Evolutionary conservation across 2,113 vertebrate species (phyloP).

Genomic region (Ammodytes marinus): DNA sequence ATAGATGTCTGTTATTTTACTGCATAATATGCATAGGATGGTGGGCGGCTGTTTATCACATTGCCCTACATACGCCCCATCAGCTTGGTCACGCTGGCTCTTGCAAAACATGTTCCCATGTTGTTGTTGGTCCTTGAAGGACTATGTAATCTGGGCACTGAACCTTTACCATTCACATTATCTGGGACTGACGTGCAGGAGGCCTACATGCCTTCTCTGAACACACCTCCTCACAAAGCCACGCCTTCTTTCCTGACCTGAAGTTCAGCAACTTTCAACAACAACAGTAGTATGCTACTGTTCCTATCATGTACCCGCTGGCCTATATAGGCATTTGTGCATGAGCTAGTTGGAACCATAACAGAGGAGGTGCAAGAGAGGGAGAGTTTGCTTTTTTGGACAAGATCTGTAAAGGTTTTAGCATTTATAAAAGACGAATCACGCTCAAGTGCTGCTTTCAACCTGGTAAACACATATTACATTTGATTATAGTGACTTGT

Average conservation of each 20-base stretch:
- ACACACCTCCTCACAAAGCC: conserved; percentile 23
- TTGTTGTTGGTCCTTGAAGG: conserved; percentile 43
- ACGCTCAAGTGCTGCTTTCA: not conserved
- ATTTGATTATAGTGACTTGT: not conserved
- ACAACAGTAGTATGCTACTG: conserved; percentile 50
- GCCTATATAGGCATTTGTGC: conserved; percentile 12
- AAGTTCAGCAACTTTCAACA: conserved; percentile 29
- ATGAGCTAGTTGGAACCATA: not conserved
- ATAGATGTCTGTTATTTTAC: not conserved
- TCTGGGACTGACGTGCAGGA: conserved; percentile 39
- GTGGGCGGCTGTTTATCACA: conserved; percentile 3
- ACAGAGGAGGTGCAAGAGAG: not conserved
- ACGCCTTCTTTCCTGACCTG: conserved; percentile 42
- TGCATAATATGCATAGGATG: conserved; percentile 14
- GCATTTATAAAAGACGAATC: not conserved
- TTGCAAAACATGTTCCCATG: conserved; percentile 58
- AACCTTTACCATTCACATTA: conserved; percentile 43
- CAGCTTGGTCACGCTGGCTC: not conserved
- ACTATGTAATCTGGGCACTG: conserved; percentile 8
- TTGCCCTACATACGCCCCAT: not conserved
- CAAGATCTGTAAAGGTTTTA: not conserved
- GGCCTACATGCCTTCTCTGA: not conserved
- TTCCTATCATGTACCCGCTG: conserved; percentile 32
- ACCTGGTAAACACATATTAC: conserved; percentile 28
- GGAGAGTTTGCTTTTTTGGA: not conserved